Conservation (phyloP, 2,113 vertebrate genomes). For the Entomyzon cyanotis region DNA sequence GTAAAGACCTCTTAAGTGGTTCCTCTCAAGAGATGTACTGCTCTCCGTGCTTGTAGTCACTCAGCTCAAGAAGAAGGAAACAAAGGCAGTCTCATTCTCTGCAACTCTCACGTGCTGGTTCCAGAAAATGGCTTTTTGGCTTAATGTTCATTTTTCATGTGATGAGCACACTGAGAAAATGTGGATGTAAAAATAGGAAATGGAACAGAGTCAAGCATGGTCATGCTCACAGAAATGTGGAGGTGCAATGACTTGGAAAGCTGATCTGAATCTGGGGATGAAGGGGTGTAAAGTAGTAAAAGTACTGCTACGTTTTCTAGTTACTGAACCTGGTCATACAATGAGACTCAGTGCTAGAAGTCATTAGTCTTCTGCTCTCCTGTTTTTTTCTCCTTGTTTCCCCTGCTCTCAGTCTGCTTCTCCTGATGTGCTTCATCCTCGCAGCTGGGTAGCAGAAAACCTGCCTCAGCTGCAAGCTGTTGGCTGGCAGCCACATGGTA, state of each 20-base stretch:
- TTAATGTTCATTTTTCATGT: not conserved
- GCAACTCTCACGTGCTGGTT: not conserved
- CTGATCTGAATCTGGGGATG: not conserved
- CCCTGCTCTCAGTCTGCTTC: not conserved
- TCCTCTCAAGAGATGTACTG: not conserved
- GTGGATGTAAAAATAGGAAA: not conserved
- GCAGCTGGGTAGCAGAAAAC: constrained; percentile 41
- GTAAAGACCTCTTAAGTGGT: not conserved
- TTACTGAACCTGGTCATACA: not conserved
- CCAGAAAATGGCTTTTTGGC: not conserved
- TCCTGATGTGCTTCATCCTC: not conserved
- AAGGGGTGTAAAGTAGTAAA: not conserved
- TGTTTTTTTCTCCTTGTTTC: not conserved
- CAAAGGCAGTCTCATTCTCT: not conserved
- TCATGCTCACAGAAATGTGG: not conserved
- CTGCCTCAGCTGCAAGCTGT: constrained; percentile 20
- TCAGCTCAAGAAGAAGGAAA: not conserved
- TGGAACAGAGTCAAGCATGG: not conserved
- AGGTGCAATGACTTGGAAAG: not conserved
- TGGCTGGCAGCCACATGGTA: constrained; percentile 34
- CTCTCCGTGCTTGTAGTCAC: not conserved
- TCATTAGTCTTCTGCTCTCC: not conserved
- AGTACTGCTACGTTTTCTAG: not conserved
- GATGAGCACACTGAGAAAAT: not conserved
- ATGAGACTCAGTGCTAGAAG: not conserved